A percentile compares a stretch with the other conserved stretches of the same genome.
These are phyloP conservation scores for Gracilinanus agilis DNA, from an alignment of 2,113 vertebrate species.

Conservation along the genomic window DNA sequence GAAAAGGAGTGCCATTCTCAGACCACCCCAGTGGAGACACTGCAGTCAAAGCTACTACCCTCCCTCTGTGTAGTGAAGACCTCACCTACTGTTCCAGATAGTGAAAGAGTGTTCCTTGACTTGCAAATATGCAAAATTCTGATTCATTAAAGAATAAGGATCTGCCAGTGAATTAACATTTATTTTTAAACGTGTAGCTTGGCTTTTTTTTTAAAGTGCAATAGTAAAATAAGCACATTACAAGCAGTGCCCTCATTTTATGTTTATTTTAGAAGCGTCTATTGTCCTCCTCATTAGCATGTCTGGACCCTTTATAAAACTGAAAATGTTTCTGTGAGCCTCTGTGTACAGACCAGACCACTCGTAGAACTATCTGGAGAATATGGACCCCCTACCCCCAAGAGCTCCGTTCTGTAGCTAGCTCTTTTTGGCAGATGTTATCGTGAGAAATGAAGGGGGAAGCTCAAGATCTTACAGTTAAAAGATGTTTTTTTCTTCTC, in stretches of 20 bases:
- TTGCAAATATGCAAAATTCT: slow-evolving; percentile 47
- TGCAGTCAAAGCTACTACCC: neutral
- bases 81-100: neutral
- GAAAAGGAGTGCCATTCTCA: neutral
- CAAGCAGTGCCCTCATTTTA: slow-evolving; percentile 69
- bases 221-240: slow-evolving; percentile 71
- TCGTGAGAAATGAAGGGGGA: neutral
- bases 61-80: slow-evolving; percentile 10
- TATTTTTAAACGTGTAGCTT: slow-evolving; percentile 79
- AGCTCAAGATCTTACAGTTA: slow-evolving; percentile 36
- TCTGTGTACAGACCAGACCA: slow-evolving; percentile 14
- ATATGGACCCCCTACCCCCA: neutral
- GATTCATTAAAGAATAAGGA: slow-evolving; percentile 68
- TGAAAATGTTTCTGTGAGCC: slow-evolving; percentile 50
- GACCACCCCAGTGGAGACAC: neutral
- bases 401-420: neutral
- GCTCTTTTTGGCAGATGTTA: neutral
- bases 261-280: slow-evolving; percentile 78
- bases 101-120: slow-evolving; percentile 11
- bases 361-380: slow-evolving; percentile 11
- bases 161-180: slow-evolving; percentile 68
- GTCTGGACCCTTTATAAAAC: slow-evolving; percentile 72
- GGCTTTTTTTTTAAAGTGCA: slow-evolving; percentile 65
- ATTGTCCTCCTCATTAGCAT: slow-evolving; percentile 67
- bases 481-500: slow-evolving; percentile 2